phyloP scores from a whole-genome alignment of 2,888 invertebrate species.

The Strigamia transsilvanica region DNA sequence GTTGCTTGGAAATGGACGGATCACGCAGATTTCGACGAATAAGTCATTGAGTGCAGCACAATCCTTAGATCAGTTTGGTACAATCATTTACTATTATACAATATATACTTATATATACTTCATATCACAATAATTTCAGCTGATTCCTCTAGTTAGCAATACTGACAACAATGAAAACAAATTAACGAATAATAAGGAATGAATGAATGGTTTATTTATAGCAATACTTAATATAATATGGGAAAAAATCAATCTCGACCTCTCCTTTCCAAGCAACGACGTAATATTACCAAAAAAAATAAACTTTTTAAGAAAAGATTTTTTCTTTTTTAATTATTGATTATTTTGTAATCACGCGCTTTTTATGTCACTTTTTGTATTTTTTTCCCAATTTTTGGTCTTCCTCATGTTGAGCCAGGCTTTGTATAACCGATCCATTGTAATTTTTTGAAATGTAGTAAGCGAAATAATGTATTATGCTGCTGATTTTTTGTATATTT shows the following conservation, averaged over 20 bases:
- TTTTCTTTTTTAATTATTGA: not conserved
- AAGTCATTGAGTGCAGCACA: no score
- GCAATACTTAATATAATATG: not conserved
- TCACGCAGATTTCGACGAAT: no score
- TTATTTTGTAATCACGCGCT: slow-evolving; percentile 26
- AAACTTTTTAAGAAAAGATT: not conserved
- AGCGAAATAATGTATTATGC: not conserved
- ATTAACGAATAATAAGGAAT: no score
- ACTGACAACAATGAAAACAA: not conserved
- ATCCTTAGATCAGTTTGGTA: not conserved
- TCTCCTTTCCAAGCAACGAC: not conserved
- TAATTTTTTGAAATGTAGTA: not conserved
- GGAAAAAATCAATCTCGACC: not conserved
- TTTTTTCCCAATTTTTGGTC: not conserved
- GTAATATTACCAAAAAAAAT: slow-evolving; percentile 1
- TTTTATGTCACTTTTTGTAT: not conserved
- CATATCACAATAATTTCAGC: slow-evolving; percentile 18
- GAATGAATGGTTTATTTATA: not conserved
- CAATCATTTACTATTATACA: slow-evolving; percentile 4
- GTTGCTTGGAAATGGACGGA: not conserved
- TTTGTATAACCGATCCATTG: not conserved
- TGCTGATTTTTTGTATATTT: not conserved
- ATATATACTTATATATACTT: not conserved
- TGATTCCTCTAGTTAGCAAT: slow-evolving; percentile 9
- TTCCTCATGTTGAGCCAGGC: slow-evolving; percentile 18